These are phyloP conservation scores for Chauna torquata DNA, from an alignment of 2,113 vertebrate species.

Conservation along the genomic window DNA sequence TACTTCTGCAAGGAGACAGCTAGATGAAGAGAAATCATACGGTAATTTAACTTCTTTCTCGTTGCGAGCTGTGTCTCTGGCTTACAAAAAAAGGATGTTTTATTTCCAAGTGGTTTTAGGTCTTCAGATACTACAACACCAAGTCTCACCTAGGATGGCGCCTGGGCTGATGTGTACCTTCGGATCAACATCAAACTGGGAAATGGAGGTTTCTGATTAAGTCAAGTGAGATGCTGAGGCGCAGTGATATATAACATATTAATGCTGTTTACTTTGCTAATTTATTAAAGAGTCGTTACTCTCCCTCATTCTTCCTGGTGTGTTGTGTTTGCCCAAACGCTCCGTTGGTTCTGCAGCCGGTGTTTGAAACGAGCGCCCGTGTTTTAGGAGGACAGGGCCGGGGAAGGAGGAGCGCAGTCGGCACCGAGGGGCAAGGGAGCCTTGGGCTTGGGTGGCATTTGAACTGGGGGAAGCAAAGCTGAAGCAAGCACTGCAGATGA, in stretches of 20 bases:
- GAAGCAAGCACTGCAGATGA: too few species aligned
- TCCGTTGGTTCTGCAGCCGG: not conserved
- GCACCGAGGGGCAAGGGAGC: not conserved
- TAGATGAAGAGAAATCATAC: not conserved
- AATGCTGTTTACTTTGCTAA: not conserved
- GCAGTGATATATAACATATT: not conserved
- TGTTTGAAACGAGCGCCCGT: not conserved
- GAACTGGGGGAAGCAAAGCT: too few species aligned
- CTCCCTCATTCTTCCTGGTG: not conserved
- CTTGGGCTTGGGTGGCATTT: too few species aligned
- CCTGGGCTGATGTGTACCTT: accelerated
- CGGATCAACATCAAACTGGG: not conserved
- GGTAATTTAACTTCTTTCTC: not conserved
- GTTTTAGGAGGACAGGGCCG: not conserved
- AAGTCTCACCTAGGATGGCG: accelerated
- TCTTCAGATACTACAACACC: accelerated
- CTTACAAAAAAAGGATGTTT: not conserved
- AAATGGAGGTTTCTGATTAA: not conserved
- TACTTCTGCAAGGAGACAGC: not conserved
- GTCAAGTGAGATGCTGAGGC: not conserved
- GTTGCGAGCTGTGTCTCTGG: not conserved
- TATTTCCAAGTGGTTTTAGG: not conserved
- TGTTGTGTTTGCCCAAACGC: not conserved
- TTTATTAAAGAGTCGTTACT: not conserved
- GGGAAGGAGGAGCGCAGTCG: too few species aligned